Evolutionary conservation across 2,113 vertebrate genomes (phyloP).

Genomic region (Smithornis capensis): DNA sequence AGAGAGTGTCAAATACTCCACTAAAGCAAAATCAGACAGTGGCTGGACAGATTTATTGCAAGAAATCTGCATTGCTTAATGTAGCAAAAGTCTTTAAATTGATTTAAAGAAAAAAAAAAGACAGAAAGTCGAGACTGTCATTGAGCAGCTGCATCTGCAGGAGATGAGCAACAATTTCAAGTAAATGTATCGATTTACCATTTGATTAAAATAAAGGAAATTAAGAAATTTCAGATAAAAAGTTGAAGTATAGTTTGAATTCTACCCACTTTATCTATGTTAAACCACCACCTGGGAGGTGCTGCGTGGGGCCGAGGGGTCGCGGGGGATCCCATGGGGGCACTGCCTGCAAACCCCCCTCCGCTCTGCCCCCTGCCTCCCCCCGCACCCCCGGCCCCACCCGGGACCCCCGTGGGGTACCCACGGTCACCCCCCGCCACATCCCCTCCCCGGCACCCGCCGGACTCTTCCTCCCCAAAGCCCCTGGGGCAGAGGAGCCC

Average conservation of each 20-base stretch:
- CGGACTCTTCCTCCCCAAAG: not conserved
- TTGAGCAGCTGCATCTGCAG: not conserved
- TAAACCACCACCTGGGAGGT: not conserved
- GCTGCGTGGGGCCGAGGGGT: not conserved
- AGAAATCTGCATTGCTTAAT: not conserved
- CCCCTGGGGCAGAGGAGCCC: not conserved
- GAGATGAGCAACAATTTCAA: not conserved
- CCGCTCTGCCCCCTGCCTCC: not conserved
- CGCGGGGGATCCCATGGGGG: not conserved
- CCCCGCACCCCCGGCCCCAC: not conserved
- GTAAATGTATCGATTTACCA: not conserved
- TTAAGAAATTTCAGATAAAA: not conserved
- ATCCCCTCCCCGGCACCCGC: not conserved
- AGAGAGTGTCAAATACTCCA: accelerated
- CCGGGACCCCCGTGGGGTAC: not conserved
- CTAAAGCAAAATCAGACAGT: not conserved
- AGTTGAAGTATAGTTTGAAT: not conserved
- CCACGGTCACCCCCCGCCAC: not conserved
- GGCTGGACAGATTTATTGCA: not conserved
- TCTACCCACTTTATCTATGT: not conserved
- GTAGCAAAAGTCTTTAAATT: not conserved
- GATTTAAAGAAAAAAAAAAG: too few species aligned
- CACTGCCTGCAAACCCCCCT: not conserved
- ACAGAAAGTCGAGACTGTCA: not conserved
- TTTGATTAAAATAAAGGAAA: not conserved